Conservation (phyloP, 2,888 invertebrate species). For the Belgica antarctica region DNA sequence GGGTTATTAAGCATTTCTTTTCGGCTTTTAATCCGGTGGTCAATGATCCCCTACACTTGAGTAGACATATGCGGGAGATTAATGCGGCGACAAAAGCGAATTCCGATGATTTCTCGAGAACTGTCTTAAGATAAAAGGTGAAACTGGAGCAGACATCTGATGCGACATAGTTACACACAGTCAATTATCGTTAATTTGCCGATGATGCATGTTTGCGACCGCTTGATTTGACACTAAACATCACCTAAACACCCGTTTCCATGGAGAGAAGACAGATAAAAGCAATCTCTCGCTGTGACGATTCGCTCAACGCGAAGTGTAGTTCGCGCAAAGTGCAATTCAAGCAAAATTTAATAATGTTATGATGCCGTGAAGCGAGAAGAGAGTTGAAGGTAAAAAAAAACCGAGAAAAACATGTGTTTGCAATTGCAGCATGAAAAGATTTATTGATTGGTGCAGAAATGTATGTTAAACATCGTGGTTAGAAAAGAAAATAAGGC, state of each 20-base stretch:
- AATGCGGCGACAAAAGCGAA: too few species aligned
- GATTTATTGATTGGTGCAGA: conserved; percentile 41
- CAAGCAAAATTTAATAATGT: conserved; percentile 16
- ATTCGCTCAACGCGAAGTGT: neutral
- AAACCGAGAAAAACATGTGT: conserved; percentile 34
- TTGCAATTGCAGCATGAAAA: conserved; percentile 29
- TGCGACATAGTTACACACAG: neutral
- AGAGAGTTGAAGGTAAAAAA: conserved; percentile 23
- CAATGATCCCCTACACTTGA: neutral
- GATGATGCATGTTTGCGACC: conserved; percentile 28
- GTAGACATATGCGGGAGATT: too few species aligned
- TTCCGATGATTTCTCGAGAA: neutral
- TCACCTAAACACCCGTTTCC: conserved; percentile 41
- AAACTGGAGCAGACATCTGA: conserved; percentile 29
- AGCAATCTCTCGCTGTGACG: conserved; percentile 12
- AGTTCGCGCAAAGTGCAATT: neutral
- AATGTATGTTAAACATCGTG: conserved; percentile 41
- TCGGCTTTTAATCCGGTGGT: neutral
- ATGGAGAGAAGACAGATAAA: conserved; percentile 2
- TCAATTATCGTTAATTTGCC: conserved; percentile 40
- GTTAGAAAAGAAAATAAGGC: neutral
- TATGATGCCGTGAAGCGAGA: conserved; percentile 1
- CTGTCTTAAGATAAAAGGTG: neutral
- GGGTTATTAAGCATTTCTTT: neutral
- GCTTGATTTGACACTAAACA: conserved; percentile 43